Evolutionary conservation across 2,888 invertebrate species (phyloP).

Genomic region (Halictus ligatus): DNA sequence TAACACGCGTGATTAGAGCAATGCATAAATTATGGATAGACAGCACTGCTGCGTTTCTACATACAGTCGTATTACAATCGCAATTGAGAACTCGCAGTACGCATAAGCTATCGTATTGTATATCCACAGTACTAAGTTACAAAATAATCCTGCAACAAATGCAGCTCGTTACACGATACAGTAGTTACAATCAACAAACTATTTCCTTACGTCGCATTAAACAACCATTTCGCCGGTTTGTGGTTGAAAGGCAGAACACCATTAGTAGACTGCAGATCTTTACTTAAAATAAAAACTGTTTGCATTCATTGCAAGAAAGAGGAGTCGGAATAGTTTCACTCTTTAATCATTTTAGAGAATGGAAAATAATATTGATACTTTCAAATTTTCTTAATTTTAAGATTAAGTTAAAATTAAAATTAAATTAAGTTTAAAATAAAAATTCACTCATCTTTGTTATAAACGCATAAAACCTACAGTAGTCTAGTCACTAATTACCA

Average conservation of each 20-base stretch:
- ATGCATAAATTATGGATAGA: constrained; percentile 1
- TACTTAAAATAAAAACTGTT: no score
- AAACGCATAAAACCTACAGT: neutral
- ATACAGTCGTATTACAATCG: neutral
- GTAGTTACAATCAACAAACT: neutral
- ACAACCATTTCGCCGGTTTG: neutral
- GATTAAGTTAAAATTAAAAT: no score
- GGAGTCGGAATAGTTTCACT: no score
- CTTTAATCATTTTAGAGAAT: neutral
- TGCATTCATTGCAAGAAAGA: neutral
- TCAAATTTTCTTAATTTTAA: neutral
- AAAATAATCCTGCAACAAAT: constrained; percentile 28
- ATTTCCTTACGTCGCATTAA: neutral
- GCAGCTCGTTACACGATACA: neutral
- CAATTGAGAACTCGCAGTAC: neutral
- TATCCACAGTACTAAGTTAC: neutral
- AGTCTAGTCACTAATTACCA: no score
- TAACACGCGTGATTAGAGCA: neutral
- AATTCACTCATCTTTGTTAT: neutral
- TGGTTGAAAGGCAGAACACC: neutral
- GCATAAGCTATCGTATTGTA: neutral
- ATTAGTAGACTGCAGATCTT: no score
- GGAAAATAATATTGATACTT: neutral
- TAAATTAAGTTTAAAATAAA: neutral
- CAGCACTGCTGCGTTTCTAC: neutral